Percentiles rank a stretch among this genome's conserved stretches.
Evolutionary conservation across 2,888 invertebrate species (phyloP).

Genomic region (Eremobia ochroleuca): DNA sequence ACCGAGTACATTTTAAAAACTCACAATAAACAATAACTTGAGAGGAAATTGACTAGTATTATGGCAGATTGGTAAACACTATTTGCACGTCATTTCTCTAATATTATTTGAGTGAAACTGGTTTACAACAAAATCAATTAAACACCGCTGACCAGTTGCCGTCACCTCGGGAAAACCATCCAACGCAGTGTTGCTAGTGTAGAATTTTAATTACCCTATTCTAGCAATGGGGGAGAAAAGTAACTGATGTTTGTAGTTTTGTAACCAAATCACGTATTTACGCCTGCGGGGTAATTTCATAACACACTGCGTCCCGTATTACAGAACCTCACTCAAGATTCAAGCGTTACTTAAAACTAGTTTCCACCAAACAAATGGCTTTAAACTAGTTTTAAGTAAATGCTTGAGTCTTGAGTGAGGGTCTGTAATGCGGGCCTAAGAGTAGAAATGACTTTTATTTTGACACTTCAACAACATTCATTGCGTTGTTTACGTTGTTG

Average conservation of each 20-base stretch:
- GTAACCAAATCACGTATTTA: not conserved
- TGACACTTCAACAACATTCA: too few species aligned
- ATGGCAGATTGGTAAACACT: constrained; percentile 19
- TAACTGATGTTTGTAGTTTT: not conserved
- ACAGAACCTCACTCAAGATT: too few species aligned
- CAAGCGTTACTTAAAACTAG: too few species aligned
- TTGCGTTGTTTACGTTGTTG: too few species aligned
- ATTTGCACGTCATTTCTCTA: constrained; percentile 33
- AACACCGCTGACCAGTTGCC: not conserved
- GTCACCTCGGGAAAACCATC: constrained; percentile 48
- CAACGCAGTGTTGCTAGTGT: constrained; percentile 24
- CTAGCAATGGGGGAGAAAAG: not conserved
- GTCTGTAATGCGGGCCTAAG: too few species aligned
- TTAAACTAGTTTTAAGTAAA: too few species aligned
- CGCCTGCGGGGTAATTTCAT: not conserved
- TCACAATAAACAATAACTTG: constrained; percentile 12
- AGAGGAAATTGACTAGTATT: constrained; percentile 37
- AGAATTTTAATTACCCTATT: constrained; percentile 14
- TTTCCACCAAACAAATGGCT: too few species aligned
- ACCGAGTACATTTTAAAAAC: constrained; percentile 52
- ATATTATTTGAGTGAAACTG: constrained; percentile 23
- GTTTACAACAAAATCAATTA: constrained; percentile 13
- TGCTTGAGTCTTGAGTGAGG: too few species aligned
- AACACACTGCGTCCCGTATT: too few species aligned
- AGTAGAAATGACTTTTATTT: too few species aligned